Evolutionary conservation across 2,888 invertebrate species (phyloP), one percentile per base, ranked within the genome.

Genomic region (Noctua janthina): DNA sequence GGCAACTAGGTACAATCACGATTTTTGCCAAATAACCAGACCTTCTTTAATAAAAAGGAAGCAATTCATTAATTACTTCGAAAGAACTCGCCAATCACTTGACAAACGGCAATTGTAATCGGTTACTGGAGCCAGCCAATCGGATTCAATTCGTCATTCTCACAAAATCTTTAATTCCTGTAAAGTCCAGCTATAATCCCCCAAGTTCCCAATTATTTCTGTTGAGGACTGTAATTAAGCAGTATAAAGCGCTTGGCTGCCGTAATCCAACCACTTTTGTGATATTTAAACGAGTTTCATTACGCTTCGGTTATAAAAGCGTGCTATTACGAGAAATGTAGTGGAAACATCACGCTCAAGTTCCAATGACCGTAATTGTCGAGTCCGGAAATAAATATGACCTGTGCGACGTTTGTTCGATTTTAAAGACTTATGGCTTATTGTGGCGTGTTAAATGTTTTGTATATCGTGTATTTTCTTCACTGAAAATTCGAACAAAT

Each of bases 271-370:
- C 96, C 96, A 96, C 96, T 96, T 96, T 95, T 95, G 96, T 95
- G 94, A 96, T 96, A 95, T 96, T 96, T 95, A 96, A 96, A 96
- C 94, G 96, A 95, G 95, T 96, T 96, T 96, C 95, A 96, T 96
- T 96, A 96, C 95, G 96, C 92, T 96, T 96, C 93, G 95, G 95
- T 94, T 96, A 94, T 96, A 96, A 96, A 96, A 96, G 95, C 94
- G 87, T 93, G 94, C 94, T 95, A 95, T 96, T 95, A 95, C 94
- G 94, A 95, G 94, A 95, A 96, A 96, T 96, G 95, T 94, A 94
- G 95, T 96, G 95, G 95, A 96, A 96, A 96, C 94, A 95, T 95
- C 94, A 95, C 95, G 95, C 93, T 95, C 92, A 93, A 94, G 93
- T 94, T 94, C 92, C 92, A 95, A 94, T 96, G 94, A 94, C 94